phyloP scores from a whole-genome alignment of 2,888 invertebrate genomes.

The Tubiluchus corallicola region DNA sequence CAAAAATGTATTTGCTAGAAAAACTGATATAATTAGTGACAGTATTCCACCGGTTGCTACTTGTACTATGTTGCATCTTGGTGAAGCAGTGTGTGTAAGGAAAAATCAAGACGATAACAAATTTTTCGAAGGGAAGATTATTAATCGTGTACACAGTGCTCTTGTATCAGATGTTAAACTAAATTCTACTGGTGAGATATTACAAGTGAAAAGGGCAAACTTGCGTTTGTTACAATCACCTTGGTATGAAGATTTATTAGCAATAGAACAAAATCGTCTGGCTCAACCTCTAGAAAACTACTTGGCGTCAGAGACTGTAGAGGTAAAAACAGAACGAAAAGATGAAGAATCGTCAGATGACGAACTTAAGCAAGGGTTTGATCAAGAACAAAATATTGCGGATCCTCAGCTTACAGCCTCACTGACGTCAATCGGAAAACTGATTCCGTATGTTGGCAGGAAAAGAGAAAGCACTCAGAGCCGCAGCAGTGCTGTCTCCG shows the following conservation, averaged over 20 bases:
- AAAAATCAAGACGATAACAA: conserved; percentile 38
- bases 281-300: conserved; percentile 9
- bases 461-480: conserved; percentile 38
- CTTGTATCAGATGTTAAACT: conserved; percentile 48
- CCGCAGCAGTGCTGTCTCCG: conserved; percentile 58
- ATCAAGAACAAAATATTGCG: conserved; percentile 7
- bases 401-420: too few species aligned
- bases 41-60: conserved; percentile 57
- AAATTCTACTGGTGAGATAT: conserved; percentile 24
- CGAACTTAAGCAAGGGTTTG: conserved; percentile 11
- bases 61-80: conserved; percentile 59
- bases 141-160: conserved; percentile 44
- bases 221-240: conserved; percentile 75
- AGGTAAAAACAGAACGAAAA: background rate
- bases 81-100: conserved; percentile 53
- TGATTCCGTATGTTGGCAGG: conserved; percentile 16
- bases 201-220: conserved; percentile 70
- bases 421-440: conserved; percentile 14
- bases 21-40: conserved; percentile 75
- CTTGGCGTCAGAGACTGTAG: conserved; percentile 1
- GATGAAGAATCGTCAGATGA: conserved; percentile 10
- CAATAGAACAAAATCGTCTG: conserved; percentile 12
- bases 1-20: conserved; percentile 45
- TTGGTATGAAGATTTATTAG: conserved; percentile 83
- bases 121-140: conserved; percentile 67